phyloP scores from a whole-genome alignment of 2,888 invertebrate species.

The Acanthococcus lagerstroemiae region DNA sequence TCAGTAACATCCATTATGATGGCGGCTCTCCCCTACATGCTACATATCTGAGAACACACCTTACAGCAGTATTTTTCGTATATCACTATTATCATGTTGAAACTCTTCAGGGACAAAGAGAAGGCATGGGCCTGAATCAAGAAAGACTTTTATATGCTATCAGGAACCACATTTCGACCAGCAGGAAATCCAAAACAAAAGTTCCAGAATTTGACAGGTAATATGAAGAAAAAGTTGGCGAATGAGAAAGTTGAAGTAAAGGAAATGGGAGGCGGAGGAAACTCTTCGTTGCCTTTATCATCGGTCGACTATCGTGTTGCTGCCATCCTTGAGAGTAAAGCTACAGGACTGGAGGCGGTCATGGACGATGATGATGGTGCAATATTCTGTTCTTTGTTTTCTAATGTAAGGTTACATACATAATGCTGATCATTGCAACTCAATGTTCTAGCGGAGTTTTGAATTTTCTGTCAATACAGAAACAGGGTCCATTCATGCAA shows the following conservation, averaged over 20 bases:
- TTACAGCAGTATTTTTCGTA: too few species aligned
- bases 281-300: neutral
- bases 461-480: too few species aligned
- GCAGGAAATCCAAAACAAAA: neutral
- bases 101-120: neutral
- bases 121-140: neutral
- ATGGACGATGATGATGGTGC: neutral
- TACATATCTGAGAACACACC: too few species aligned
- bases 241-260: neutral
- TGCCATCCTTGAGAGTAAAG: neutral
- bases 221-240: neutral
- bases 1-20: too few species aligned
- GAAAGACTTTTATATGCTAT: neutral
- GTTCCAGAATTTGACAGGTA: neutral
- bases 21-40: too few species aligned
- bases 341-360: neutral
- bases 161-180: neutral
- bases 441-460: too few species aligned
- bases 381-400: too few species aligned
- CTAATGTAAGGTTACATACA: too few species aligned
- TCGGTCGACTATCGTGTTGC: neutral
- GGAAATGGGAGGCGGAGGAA: neutral
- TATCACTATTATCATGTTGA: too few species aligned
- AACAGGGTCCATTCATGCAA: too few species aligned
- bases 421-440: too few species aligned